Evolutionary conservation across 2,888 invertebrate species (phyloP).

Genomic region (Ochlodes sylvanus): DNA sequence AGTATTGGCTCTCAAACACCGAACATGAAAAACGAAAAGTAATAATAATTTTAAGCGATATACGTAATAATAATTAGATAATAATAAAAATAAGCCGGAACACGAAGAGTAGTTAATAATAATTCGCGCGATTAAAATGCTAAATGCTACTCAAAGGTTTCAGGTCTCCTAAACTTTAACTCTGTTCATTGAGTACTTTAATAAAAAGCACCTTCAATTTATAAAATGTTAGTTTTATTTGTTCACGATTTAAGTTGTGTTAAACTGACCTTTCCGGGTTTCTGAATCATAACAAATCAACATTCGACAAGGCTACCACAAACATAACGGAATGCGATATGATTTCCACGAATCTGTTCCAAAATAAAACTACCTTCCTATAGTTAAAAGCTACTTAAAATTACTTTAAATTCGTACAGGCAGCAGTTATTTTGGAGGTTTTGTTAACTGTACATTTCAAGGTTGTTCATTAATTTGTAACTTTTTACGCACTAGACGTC

Average conservation of each 20-base stretch:
- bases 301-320: slow-evolving; percentile 21
- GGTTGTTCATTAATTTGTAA: slow-evolving; percentile 7
- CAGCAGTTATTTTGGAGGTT: slow-evolving; percentile 30
- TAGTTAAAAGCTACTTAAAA: slow-evolving; percentile 42
- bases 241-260: not conserved
- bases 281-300: not conserved
- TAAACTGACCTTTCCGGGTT: not conserved
- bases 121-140: too few relatives aligned
- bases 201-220: not conserved
- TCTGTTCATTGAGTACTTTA: too few relatives aligned
- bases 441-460: slow-evolving; percentile 16
- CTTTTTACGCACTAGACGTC: slow-evolving; percentile 7
- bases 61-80: too few relatives aligned
- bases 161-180: too few relatives aligned
- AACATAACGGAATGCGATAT: slow-evolving; percentile 21
- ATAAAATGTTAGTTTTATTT: not conserved
- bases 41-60: too few relatives aligned
- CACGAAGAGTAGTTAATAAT: too few relatives aligned
- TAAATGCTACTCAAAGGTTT: too few relatives aligned
- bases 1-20: too few relatives aligned
- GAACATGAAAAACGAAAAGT: too few relatives aligned
- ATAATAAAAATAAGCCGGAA: too few relatives aligned
- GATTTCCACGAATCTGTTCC: slow-evolving; percentile 18
- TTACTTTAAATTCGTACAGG: slow-evolving; percentile 40
- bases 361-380: slow-evolving; percentile 37